Base-by-base conservation (phyloP, 2,113 vertebrate species). In the Oncorhynchus masou region DNA sequence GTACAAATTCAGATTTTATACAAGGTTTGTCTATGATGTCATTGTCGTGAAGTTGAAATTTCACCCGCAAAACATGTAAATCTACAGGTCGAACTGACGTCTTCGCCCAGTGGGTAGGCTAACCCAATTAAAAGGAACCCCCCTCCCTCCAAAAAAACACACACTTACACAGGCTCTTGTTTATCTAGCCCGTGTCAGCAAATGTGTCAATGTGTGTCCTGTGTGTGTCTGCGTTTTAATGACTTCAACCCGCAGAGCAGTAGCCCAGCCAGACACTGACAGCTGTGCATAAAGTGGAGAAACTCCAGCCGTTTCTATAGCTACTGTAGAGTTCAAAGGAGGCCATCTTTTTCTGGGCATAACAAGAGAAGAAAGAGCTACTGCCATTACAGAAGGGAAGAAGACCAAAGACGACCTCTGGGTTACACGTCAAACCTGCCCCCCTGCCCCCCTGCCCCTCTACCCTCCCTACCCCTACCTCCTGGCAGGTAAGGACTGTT, bases 261-360 rank as follows among this genome's bases (percentile, higher is more conserved):
- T 75, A 81, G 84, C 90, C 81, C 90, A 89, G 89, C 83, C 87
- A 87, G 93, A 89, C 84, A 49, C 86, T 91, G 91, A 91, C 93
- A 91, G 90, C 85, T 83, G 57, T 80, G 77, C 85, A 88, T 87
- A 89, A 92, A 91, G 89, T 87, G 88, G 84, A 91, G 81, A 83
- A 91, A 92, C 90, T 92, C 91, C 90, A 90, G 84, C 88, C 81
- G 89, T 89, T 92, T 91, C 89, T 89, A 86, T 88, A 84, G 90
- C 90, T 89, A 91, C 89, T 83, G 87, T 82, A 79, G 87, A 89
- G 90, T 93, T 93, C 91, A 94, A 94, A 93, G 91, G 74, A 81
- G 67, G 86, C 83, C 90, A 89, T 89, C 87, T 90, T 93, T 91
- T 87, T 91, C 57, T 70, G 80, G 86, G 83, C 81, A 87, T 90